A percentile compares a stretch with the other conserved stretches of the same genome.
These are phyloP conservation scores for Syngnathus scovelli DNA, from an alignment of 2,113 vertebrate genomes.

Conservation along the genomic window DNA sequence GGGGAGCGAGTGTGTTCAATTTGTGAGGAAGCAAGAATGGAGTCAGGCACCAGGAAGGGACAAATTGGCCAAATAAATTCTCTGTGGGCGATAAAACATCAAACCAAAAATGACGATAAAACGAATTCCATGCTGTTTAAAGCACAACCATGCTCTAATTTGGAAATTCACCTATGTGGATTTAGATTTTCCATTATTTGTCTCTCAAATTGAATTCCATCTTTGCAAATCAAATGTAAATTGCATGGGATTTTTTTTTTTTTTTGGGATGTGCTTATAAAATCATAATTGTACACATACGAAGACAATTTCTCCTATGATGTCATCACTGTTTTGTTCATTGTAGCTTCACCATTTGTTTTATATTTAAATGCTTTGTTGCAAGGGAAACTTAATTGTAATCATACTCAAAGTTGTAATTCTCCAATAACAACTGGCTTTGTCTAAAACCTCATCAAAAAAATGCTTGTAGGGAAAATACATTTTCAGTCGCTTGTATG, in stretches of 20 bases:
- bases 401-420: not conserved
- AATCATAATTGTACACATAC: too few relatives aligned
- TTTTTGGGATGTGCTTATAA: not conserved
- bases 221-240: too few relatives aligned
- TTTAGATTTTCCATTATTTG: too few relatives aligned
- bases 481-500: too few relatives aligned
- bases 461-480: not conserved
- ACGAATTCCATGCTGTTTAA: not conserved
- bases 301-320: too few relatives aligned
- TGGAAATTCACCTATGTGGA: too few relatives aligned
- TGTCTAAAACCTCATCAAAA: not conserved
- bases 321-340: too few relatives aligned
- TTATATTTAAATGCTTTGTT: too few relatives aligned
- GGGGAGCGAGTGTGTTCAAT: constrained; percentile 1
- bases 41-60: constrained; percentile 19
- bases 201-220: too few relatives aligned
- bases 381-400: not conserved
- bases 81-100: not conserved
- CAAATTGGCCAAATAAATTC: constrained; percentile 10
- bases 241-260: too few relatives aligned
- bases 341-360: too few relatives aligned
- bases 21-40: not conserved
- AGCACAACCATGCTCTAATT: too few relatives aligned
- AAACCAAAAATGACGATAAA: not conserved
- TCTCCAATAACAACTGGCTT: not conserved